Evolutionary conservation across 2,888 invertebrate species (phyloP), one percentile per base, ranked within the genome.

Genomic region (Nesidiocoris tenuis): DNA sequence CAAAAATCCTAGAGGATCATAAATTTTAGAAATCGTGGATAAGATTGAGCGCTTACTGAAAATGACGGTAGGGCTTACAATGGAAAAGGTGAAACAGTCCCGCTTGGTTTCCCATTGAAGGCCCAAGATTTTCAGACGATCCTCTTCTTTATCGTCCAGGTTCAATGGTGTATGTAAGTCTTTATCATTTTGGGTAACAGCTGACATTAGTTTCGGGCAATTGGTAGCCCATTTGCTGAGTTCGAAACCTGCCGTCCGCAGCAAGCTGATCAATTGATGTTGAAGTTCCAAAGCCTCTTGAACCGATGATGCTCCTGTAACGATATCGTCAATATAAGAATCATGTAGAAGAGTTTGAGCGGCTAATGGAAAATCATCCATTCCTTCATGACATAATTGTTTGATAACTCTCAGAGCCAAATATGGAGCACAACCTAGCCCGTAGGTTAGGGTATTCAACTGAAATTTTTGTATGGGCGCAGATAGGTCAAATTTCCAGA

Each of bases 181-280:
- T n/a, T n/a, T n/a, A n/a, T n/a, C n/a, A n/a, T n/a, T n/a, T 1
- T 17, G 17, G 9, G 12, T 17, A 1, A 3, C 18, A 16, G 21
- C 12, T 2, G 7, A 5, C 1, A 77, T 5, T 2, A 77, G 16
- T 19, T 77, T 18, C 3, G 63, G 56, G 2, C 22, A 23, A 23
- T 75, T 77, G 2, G 75, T 63, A 1, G 25, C 63, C 74, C 74
- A 77, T 70, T 77, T 77, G 16, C 77, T 23, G 1, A 75, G 57
- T n/a, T 75, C 57, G 39, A 77, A 77, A n/a, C 74, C 61, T 1
- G 68, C 75, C 16, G 18, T 21, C 2, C 57, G 12, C 1, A 75
- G 64, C 25, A 71, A 19, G 0, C 0, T 39, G 17, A 72, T 72
- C 7, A 72, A 21, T 18, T 63, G 72, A 1, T 19, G 3, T 17